Evolutionary conservation across 2,888 invertebrate genomes (phyloP).

Genomic region (Tuberolachnus salignus): DNA sequence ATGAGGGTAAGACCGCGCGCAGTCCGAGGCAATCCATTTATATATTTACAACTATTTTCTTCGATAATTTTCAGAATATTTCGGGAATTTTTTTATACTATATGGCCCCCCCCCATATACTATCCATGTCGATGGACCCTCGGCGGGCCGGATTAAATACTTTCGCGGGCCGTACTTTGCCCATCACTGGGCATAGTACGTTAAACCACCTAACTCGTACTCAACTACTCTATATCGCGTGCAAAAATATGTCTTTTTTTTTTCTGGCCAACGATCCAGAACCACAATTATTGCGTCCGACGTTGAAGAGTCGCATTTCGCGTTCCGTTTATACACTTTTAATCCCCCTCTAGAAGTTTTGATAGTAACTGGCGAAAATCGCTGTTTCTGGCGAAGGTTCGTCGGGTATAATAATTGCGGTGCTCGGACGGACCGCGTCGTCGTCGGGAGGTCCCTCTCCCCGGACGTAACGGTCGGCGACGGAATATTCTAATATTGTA

Average conservation of each 20-base stretch:
- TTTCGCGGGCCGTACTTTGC: too few species aligned
- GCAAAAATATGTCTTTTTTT: background rate
- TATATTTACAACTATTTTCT: too few species aligned
- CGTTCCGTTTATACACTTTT: background rate
- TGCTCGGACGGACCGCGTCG: background rate
- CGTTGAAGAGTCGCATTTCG: constrained; percentile 2
- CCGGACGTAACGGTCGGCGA: background rate
- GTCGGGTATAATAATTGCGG: constrained; percentile 7
- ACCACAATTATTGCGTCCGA: background rate
- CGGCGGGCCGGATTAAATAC: too few species aligned
- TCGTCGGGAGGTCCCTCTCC: background rate
- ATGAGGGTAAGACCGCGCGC: too few species aligned
- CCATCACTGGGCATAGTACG: too few species aligned
- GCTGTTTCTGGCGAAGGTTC: background rate
- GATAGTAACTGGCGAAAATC: constrained; percentile 8
- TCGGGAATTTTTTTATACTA: too few species aligned
- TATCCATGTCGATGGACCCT: too few species aligned
- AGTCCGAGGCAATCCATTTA: too few species aligned
- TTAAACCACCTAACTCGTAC: too few species aligned
- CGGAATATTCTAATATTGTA: background rate
- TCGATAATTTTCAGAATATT: too few species aligned
- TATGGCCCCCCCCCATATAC: too few species aligned
- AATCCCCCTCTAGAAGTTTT: constrained; percentile 1
- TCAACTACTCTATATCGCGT: too few species aligned
- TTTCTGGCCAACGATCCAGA: background rate